Evolutionary conservation across 2,888 invertebrate genomes (phyloP), one percentile per base, ranked within the genome.

Genomic region (Drosophila engyochracea): DNA sequence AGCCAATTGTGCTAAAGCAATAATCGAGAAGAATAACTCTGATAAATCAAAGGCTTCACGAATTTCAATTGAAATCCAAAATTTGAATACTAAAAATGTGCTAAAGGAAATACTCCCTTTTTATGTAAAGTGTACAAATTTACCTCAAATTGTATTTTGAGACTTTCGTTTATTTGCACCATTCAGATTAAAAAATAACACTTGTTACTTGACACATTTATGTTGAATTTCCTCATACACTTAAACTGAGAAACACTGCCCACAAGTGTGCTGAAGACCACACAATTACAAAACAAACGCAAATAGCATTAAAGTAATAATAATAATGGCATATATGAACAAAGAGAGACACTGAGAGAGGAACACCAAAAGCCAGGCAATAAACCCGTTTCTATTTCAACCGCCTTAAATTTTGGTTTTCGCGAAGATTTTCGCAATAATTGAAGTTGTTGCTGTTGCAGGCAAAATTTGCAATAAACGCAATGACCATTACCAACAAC

Each of bases 391-490:
- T 83, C 71, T 62, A 60, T 74, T 87, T 82, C 41, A 70, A 53
- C 66, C 71, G 74, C 66, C 69, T 81, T 80, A 58, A 58, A 62
- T 81, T 80, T 76, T 76, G 74, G 62, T 81, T 78, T 87, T 81
- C 70, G 73, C 77, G 70, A 76, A 83, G 75, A 74, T 89, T 85
- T 85, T 85, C 87, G 85, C 85, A 85, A 85, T 81, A 73, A 86
- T 83, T 89, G 79, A 77, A 79, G 83, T 81, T 57, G 39, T 39
- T 57, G 47, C 47, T 70, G 80, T 74, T 78, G 83, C 83, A 73
- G 76, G 74, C 78, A 76, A 80, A 70, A 86, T 77, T 76, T 78
- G 88, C 79, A 85, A 88, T 76, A 79, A 88, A 82, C 89, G 86
- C 83, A 83, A 81, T 76, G 70, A 59, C 88, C 82, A 87, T 87